Base-by-base conservation (phyloP, 2,888 invertebrate species). In the Coleophora deauratella region DNA sequence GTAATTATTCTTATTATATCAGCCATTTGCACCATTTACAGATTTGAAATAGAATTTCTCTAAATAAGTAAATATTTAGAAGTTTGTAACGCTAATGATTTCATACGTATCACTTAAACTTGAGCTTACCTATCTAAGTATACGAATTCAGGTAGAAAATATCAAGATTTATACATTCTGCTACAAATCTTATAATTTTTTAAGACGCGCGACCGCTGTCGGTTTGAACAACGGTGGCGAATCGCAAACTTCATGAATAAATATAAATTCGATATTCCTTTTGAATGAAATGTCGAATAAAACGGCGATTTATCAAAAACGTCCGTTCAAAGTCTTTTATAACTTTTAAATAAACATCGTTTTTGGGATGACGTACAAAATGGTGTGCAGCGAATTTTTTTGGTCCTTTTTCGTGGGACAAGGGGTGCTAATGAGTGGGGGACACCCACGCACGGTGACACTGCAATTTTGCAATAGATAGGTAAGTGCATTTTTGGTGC, bases 331-430 rank as follows among this genome's bases (percentile, higher is more conserved):
- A 43, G 52, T 72, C 76, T 77, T 82, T 79, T 78, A 81, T 75
- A 78, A 66, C 68, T 65, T 78, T 77, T 84, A 84, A 84, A 84
- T 84, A 82, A 82, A 84, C 81, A 82, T 78, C 69, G 65, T 75
- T 80, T 79, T 76, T 68, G 72, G 72, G 64, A 74, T 72, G 73
- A 76, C 72, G 59, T 71, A 72, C 75, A 75, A 77, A 79, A 82
- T 72, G 70, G 72, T 59, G 72, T 72, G 73, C 64, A 62, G 62
- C 71, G 65, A 77, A 74, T 72, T 61, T 69, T 71, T 71, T 69
- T 46, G 51, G 50, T 66, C 73, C 66, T 61, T 66, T 72, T 69
- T 66, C 56, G 64, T 59, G 63, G 75, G 73, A 81, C 78, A 80
- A 80, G 69, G 66, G 67, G 57, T 67, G 61, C 84, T 84, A 85